Conservation (phyloP, 2,797 vertebrate species). For the Dendrocincla tyrannina region DNA sequence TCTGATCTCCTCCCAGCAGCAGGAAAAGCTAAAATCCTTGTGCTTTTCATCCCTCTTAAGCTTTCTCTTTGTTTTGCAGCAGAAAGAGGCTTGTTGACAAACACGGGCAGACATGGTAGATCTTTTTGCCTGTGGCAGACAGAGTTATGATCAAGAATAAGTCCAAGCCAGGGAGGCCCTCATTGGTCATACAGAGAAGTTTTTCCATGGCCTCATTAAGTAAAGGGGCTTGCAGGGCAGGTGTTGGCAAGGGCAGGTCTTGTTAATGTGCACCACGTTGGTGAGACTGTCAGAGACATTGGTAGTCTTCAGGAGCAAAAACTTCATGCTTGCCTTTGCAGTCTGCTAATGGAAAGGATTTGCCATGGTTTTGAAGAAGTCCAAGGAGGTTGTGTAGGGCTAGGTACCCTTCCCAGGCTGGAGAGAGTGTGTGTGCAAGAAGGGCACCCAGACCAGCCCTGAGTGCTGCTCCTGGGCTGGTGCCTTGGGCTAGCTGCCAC, state of each 20-base stretch:
- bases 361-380: background rate
- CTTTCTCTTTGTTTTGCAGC: background rate
- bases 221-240: background rate
- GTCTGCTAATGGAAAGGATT: background rate
- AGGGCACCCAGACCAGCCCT: background rate
- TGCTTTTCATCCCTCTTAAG: background rate
- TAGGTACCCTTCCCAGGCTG: background rate
- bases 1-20: background rate
- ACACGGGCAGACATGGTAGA: background rate
- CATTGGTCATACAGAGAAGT: background rate
- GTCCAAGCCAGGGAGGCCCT: background rate
- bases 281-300: background rate
- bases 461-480: background rate
- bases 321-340: background rate
- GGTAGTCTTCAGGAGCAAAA: background rate
- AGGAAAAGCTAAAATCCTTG: background rate
- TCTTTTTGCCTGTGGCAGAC: background rate
- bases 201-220: background rate
- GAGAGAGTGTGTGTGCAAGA: background rate
- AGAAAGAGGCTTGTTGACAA: background rate
- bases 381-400: background rate
- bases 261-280: accelerated
- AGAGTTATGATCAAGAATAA: background rate
- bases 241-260: background rate
- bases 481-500: background rate